Percentiles rank a stretch among this genome's conserved stretches.
Evolutionary conservation across 2,113 vertebrate genomes (phyloP).

Genomic region (Agapornis roseicollis): DNA sequence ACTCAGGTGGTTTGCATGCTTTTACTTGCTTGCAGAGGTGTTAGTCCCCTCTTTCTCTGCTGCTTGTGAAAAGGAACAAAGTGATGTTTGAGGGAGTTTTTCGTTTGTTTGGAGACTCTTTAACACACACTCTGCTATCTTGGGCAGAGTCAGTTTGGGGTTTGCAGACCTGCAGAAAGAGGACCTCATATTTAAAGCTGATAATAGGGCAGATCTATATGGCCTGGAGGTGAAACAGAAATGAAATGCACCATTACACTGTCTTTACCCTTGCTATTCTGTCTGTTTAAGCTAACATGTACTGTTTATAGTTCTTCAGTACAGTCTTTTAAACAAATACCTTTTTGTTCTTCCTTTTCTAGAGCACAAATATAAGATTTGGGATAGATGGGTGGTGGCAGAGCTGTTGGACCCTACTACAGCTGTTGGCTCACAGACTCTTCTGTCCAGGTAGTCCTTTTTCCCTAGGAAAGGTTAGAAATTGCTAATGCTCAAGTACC

Average conservation of each 20-base stretch:
- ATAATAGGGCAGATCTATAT: rapidly evolving
- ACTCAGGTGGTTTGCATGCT: background rate
- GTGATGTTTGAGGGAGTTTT: background rate
- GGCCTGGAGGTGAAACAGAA: background rate
- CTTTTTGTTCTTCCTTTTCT: background rate
- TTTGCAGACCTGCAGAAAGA: background rate
- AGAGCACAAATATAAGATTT: rapidly evolving
- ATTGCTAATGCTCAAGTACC: background rate
- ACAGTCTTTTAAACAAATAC: background rate
- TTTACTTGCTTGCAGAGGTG: background rate
- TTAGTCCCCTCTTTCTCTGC: background rate
- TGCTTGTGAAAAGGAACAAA: background rate
- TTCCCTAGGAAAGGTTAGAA: background rate
- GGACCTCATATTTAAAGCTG: background rate
- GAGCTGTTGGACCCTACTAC: background rate
- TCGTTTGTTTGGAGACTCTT: background rate
- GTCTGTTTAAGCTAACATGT: background rate
- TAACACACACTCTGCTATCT: background rate
- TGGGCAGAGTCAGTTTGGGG: background rate
- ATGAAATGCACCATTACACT: background rate
- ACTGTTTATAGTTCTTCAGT: background rate
- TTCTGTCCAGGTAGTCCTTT: background rate
- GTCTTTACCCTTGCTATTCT: background rate
- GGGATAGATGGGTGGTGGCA: background rate
- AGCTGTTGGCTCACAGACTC: background rate